Evolutionary conservation across 2,888 invertebrate genomes (phyloP), one percentile per base, ranked within the genome.

Genomic region (Lasioglossum pauxillum): DNA sequence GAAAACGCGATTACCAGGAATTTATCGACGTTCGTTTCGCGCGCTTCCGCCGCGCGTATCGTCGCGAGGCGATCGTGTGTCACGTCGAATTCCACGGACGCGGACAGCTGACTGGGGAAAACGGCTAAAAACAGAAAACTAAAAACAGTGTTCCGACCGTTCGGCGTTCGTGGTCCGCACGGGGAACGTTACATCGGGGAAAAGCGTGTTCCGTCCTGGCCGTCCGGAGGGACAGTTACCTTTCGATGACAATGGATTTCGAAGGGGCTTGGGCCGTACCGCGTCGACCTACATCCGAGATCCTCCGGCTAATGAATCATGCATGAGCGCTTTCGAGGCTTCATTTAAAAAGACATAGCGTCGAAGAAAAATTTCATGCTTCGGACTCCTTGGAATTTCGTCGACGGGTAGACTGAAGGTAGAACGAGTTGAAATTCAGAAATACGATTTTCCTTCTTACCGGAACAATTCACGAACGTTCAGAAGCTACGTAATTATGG

Each of bases 1-100:
- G 85, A 69, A 84, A 84, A 80, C 84, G 82, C 88, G 88, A 88
- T 89, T 86, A 83, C 86, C 60, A 31, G 84, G 89, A 88, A 88
- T 89, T 88, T 85, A 83, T 89, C 88, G 88, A 77, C 80, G 84
- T 75, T 84, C 83, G 82, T 85, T 84, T 71, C 31, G 64, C 31
- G 16, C 64, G 31, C 31, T 64, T 64, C 64, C 14, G 67, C 64
- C 14, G 67, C 53, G 79, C 69, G 67, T 83, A 82, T 86, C 82
- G 64, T 74, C 72, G 67, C 7, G 27, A 1, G 14, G 27, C 84
- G 86, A 83, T 87, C 79, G 79, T 79, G 72, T 72, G 78, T 74
- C 86, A 74, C 82, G 64, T 82, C 80, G 82, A 80, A 74, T 84
- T 78, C 74, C 79, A 67, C 46, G 78, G 31, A 53, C 41, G 80